phyloP scores from a whole-genome alignment of 2,113 vertebrate genomes.

The Rhea pennata region DNA sequence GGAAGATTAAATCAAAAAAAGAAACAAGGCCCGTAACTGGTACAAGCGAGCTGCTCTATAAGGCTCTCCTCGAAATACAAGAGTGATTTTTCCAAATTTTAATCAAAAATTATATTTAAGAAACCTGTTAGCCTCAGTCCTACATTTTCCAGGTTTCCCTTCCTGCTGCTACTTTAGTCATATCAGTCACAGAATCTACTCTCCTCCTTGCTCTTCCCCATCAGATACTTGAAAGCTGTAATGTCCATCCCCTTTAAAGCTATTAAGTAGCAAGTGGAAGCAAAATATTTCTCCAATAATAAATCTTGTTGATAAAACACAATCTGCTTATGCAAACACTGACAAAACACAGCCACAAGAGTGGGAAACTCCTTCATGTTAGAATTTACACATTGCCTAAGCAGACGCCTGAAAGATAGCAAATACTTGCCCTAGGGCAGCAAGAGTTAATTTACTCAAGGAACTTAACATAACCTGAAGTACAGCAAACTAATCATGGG shows the following conservation, averaged over 20 bases:
- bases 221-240: not conserved
- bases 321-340: conserved; percentile 1
- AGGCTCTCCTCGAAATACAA: not conserved
- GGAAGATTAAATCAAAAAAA: not conserved
- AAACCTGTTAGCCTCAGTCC: not conserved
- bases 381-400: not conserved
- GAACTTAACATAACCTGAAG: not conserved
- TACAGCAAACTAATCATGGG: not conserved
- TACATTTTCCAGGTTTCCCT: not conserved
- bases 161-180: not conserved
- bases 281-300: conserved; percentile 19
- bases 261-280: not conserved
- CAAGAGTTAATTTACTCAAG: not conserved
- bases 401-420: not conserved
- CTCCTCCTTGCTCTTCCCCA: not conserved
- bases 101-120: not conserved
- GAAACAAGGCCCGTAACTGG: not conserved
- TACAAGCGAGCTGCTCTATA: not conserved
- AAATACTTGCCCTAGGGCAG: not conserved
- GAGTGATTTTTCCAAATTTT: not conserved
- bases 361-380: not conserved
- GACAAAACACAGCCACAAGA: not conserved
- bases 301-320: conserved; percentile 18
- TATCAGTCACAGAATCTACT: not conserved
- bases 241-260: not conserved